A percentile compares a stretch with the other conserved stretches of the same genome.
These are phyloP conservation scores for Phylloscopus collybita DNA, from an alignment of 2,797 vertebrate genomes.

Conservation along the genomic window DNA sequence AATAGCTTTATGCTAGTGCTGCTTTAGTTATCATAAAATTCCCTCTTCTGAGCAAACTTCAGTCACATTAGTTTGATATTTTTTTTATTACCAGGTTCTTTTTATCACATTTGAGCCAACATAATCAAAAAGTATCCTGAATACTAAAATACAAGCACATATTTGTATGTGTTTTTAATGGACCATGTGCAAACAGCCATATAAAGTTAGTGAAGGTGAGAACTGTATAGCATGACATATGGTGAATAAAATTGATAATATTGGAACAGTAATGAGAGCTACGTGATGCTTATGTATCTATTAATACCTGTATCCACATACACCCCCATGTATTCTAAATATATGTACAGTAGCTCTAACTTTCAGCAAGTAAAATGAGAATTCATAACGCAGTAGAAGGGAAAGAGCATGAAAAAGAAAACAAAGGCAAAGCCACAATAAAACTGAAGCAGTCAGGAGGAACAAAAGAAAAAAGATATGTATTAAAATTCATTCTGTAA, in stretches of 20 bases:
- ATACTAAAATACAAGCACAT: background rate
- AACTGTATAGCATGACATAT: background rate
- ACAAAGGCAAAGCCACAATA: slow-evolving; percentile 48
- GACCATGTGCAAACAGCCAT: background rate
- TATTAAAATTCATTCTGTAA: slow-evolving; percentile 20
- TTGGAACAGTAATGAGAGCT: slow-evolving; percentile 60
- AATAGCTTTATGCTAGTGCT: background rate
- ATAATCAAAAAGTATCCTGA: background rate
- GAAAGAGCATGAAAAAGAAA: slow-evolving; percentile 37
- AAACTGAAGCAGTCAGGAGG: background rate
- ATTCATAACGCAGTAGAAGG: slow-evolving; percentile 39
- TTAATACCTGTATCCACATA: slow-evolving; percentile 70
- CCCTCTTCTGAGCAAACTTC: background rate
- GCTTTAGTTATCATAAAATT: background rate
- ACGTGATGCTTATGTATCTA: slow-evolving; percentile 54
- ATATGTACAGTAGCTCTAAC: slow-evolving; percentile 60
- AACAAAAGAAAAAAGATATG: slow-evolving; percentile 1
- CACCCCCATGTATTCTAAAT: slow-evolving; percentile 65
- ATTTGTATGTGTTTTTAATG: background rate
- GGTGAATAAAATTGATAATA: slow-evolving; percentile 51
- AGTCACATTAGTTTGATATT: background rate
- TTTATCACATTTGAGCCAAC: background rate
- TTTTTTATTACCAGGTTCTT: background rate
- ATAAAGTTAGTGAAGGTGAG: slow-evolving; percentile 39
- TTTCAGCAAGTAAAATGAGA: slow-evolving; percentile 61